Evolutionary conservation across 64 coral and sea anemone genomes (phyloP), one percentile per base, ranked within the genome.

Genomic region (Porites lutea): DNA sequence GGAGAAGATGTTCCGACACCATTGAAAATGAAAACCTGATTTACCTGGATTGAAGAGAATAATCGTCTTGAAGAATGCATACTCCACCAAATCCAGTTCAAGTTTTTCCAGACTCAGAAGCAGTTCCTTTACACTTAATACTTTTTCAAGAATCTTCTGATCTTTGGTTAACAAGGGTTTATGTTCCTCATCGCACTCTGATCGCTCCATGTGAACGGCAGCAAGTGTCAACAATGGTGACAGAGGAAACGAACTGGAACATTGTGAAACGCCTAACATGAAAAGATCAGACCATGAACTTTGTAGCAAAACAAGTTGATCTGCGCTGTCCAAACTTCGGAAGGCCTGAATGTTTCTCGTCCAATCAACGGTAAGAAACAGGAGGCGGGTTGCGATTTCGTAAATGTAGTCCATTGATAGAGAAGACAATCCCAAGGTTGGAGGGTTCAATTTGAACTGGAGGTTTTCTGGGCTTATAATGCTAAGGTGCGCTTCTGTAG

Each of bases 391-490:
- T 61, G 97, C 97, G 51, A 99, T 87, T 81, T 99, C 97, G 79
- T 99, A 94, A 64, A 99, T 89, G 67, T 99, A 99, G 57, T 99
- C 97, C 97, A 99, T 99, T 45, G 97, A 96, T 50, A 94, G 67
- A 13, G 85, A 75, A 16, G 87, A 86, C 44, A 91, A 88, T 1
- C 88, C 88, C 43, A 97, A 66, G 12, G 92, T 93, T 67, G 95
- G 95, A 51, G 86, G 87, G 27, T 88, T 90, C 0, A 97, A 77
- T 77, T 94, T 97, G 71, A 97, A 97, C 43, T 91, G 92, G 22
- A 88, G 75, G 48, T 96, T 72, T 60, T 97, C 90, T 8, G 88
- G 52, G 15, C 50, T 89, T 12, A 97, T 65, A 49, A 97, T 86
- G 12, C 74, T 62, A 55, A 69, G 23, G 14, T 20, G 15, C 7